Conservation (phyloP, 2,113 vertebrate species). For the Eublepharis macularius region DNA sequence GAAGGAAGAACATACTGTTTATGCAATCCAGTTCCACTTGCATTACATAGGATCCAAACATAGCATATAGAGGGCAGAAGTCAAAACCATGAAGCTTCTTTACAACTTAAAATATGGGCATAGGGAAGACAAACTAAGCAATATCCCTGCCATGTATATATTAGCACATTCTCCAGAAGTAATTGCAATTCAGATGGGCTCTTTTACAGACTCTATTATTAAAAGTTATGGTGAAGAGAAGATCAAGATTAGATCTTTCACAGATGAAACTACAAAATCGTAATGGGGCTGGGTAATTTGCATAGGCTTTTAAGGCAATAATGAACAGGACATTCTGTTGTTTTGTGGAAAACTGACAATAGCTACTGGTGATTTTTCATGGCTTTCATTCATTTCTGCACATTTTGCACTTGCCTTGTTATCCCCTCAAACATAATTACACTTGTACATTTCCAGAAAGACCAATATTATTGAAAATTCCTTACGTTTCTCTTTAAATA, state of each 20-base stretch:
- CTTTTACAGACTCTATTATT: neutral
- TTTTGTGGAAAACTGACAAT: neutral
- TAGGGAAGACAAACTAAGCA: neutral
- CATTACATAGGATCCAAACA: no score
- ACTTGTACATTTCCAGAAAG: neutral
- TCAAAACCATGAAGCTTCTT: neutral
- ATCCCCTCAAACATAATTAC: neutral
- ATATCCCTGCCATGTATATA: neutral
- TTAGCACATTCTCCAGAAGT: neutral
- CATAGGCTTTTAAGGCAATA: neutral
- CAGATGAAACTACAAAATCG: slow-evolving; percentile 15
- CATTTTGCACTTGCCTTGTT: neutral
- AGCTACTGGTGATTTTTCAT: neutral
- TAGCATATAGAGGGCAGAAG: no score
- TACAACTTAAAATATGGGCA: neutral
- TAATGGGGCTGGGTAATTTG: neutral
- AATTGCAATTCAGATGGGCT: slow-evolving; percentile 43
- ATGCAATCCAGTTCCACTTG: no score
- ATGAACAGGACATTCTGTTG: neutral
- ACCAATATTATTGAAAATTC: neutral
- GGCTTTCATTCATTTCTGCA: neutral
- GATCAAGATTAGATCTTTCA: neutral
- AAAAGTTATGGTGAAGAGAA: slow-evolving; percentile 13
- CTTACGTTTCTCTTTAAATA: neutral
- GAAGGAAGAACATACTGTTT: no score